Evolutionary conservation across 2,888 invertebrate genomes (phyloP).

Genomic region (Aleiodes alternator): DNA sequence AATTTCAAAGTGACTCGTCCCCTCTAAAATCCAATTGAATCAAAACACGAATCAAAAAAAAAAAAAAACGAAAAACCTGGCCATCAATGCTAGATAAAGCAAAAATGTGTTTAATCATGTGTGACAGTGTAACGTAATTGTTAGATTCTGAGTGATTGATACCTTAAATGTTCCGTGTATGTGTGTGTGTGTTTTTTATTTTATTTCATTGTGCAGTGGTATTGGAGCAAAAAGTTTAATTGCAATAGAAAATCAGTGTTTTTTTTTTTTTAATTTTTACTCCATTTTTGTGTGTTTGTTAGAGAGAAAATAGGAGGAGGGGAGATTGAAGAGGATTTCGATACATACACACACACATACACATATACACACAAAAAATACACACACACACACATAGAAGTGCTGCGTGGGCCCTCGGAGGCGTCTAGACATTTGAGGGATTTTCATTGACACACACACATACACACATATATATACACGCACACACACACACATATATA

Average conservation of each 20-base stretch:
- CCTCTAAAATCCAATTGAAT: conserved; percentile 2
- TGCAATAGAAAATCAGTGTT: conserved; percentile 19
- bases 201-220: conserved; percentile 1
- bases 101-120: conserved; percentile 44
- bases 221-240: conserved; percentile 17
- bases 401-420: conserved; percentile 22
- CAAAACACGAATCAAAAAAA: conserved; percentile 1
- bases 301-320: conserved; percentile 41
- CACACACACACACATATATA: too few species aligned
- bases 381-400: not conserved
- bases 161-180: too few species aligned
- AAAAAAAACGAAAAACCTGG: not conserved
- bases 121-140: conserved; percentile 48
- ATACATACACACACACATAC: not conserved
- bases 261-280: not conserved
- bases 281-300: too few species aligned
- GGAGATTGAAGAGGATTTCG: conserved; percentile 6
- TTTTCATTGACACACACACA: not conserved
- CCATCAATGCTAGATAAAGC: not conserved
- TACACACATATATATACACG: too few species aligned
- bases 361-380: too few species aligned
- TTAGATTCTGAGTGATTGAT: conserved; percentile 46
- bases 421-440: not conserved
- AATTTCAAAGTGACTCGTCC: not conserved
- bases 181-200: conserved; percentile 66